Base-by-base conservation (phyloP, 2,113 vertebrate genomes). In the Passer domesticus region DNA sequence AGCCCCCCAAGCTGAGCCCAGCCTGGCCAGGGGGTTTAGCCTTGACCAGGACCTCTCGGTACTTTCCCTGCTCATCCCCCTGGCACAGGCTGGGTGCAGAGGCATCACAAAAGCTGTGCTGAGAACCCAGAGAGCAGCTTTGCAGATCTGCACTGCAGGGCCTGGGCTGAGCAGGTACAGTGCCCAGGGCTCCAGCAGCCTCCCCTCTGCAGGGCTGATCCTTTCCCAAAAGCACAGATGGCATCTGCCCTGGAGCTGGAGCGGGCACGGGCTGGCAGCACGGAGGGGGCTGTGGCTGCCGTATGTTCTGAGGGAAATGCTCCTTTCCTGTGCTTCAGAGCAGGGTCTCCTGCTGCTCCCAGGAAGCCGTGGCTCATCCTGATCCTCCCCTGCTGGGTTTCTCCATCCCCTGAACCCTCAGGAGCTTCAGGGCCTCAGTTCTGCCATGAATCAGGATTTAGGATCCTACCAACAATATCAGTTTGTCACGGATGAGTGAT, bases 191-290 rank as follows among this genome's bases (percentile, higher is more conserved):
- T 68, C 66, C 5, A 9, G 70, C 76, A 89, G 83, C 76, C 67
- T 43, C 88, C 68, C 44, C 59, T 74, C 74, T 15, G 78, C 0
- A 0, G 74, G 46, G 67, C 76, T 64, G 87, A 79, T 28, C 58
- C 83, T 50, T 59, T 33, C 90, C 94, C 92, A 76, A 55, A n/a
- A 15, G 11, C 64, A 59, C 88, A 87, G 94, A 78, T 82, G 88
- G 85, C 28, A 3, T 6, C 85, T 35, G 91, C 60, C 64, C 82
- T 0, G 21, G 89, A 62, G 89, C 93, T 53, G 86, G 64, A 69
- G 91, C 30, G 1, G 81, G 68, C 64, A 0, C 24, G 0, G 82
- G 90, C 84, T 72, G 10, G 1, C 25, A 3, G 75, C 66, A 17
- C 8, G 0, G 67, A 37, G 70, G 50, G 81, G 46, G 46, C 77